These are phyloP conservation scores for Ochotona curzoniae DNA, from an alignment of 2,113 vertebrate genomes.

Conservation along the genomic window DNA sequence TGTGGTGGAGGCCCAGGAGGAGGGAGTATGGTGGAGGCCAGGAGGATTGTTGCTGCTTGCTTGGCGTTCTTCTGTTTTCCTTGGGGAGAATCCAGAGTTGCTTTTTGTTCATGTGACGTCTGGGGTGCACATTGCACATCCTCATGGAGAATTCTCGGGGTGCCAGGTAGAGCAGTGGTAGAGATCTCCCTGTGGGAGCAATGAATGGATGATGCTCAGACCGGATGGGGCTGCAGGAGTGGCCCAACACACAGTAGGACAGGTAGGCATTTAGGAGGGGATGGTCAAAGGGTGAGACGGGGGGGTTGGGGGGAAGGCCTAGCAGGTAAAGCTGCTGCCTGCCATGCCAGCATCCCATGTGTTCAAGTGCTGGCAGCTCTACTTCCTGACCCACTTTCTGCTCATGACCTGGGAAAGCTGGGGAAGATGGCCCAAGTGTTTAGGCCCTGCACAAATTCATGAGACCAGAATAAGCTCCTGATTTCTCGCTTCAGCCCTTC, in stretches of 20 bases:
- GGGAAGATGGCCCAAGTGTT: too few relatives aligned
- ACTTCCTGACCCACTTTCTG: too few relatives aligned
- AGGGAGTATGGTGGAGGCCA: not conserved
- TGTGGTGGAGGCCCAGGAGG: too few relatives aligned
- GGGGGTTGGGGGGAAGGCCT: too few relatives aligned
- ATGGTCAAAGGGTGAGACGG: not conserved
- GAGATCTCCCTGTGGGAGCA: not conserved
- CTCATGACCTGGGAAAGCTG: too few relatives aligned
- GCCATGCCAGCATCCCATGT: too few relatives aligned
- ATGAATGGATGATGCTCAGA: too few relatives aligned
- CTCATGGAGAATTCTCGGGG: not conserved
- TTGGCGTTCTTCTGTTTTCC: not conserved
- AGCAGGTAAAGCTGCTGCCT: too few relatives aligned
- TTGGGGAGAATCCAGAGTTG: not conserved
- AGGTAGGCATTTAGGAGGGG: not conserved
- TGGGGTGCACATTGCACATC: not conserved
- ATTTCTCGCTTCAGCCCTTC: too few relatives aligned
- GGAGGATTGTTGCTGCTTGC: not conserved
- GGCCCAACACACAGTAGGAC: not conserved
- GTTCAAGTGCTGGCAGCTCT: too few relatives aligned
- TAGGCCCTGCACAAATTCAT: too few relatives aligned
- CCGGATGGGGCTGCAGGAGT: not conserved
- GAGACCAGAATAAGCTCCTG: too few relatives aligned
- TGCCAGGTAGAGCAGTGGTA: not conserved
- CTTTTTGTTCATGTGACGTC: not conserved